These are phyloP conservation scores for Felis chaus DNA, from an alignment of 2,113 vertebrate genomes.

Conservation along the genomic window DNA sequence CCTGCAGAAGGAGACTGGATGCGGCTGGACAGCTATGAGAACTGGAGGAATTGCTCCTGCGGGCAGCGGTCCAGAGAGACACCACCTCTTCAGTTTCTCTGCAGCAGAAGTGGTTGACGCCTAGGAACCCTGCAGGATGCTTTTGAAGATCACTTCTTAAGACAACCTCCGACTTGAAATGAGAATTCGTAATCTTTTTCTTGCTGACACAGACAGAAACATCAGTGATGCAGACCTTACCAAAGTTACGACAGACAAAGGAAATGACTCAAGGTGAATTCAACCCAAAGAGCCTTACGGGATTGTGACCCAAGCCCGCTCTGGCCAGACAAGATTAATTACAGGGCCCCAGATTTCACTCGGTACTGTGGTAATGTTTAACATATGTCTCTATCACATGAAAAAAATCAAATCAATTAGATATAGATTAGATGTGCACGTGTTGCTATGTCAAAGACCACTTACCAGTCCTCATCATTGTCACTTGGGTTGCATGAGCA, in stretches of 20 bases:
- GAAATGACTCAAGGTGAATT: conserved; percentile 5
- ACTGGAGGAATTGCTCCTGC: not conserved
- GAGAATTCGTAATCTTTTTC: not conserved
- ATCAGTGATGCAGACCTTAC: not conserved
- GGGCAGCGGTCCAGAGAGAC: not conserved
- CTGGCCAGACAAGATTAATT: not conserved
- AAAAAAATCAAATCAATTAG: not conserved
- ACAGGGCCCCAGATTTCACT: not conserved
- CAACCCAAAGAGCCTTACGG: not conserved
- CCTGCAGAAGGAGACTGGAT: not conserved
- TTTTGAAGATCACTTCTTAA: not conserved
- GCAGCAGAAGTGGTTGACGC: not conserved
- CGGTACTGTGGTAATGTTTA: not conserved
- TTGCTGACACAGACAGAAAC: not conserved
- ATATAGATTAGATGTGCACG: not conserved
- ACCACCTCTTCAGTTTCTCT: not conserved
- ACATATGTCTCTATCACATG: not conserved
- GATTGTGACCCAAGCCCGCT: not conserved
- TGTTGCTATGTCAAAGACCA: not conserved
- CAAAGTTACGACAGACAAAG: not conserved
- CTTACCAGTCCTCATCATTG: not conserved
- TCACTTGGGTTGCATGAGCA: not conserved
- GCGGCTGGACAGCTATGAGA: not conserved
- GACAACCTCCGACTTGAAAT: not conserved
- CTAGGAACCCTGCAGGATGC: not conserved